Evolutionary conservation across 2,888 invertebrate genomes (phyloP).

Genomic region (Aromia moschata): DNA sequence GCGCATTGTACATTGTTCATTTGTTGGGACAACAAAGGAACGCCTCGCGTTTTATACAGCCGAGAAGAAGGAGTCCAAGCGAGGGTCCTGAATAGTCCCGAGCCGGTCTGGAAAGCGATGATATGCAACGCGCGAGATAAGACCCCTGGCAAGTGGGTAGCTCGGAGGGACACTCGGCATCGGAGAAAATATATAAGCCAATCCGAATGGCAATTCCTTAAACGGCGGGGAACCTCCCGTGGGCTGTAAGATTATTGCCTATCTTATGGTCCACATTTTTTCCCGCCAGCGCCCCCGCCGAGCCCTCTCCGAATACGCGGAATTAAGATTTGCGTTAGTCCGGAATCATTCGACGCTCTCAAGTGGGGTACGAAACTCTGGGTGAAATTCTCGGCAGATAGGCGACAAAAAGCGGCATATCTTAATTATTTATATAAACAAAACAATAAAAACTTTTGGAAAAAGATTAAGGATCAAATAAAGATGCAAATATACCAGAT

Average conservation of each 20-base stretch:
- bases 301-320: slow-evolving; percentile 13
- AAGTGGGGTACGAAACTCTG: slow-evolving; percentile 1
- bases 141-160: slow-evolving; percentile 19
- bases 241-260: slow-evolving; percentile 36
- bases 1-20: slow-evolving; percentile 4
- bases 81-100: slow-evolving; percentile 3
- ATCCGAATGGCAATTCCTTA: slow-evolving; percentile 35
- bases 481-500: no score
- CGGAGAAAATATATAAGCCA: slow-evolving; percentile 31
- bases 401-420: no score
- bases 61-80: neutral
- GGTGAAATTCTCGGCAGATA: no score
- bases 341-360: slow-evolving; percentile 5
- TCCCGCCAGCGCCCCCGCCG: neutral
- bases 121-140: slow-evolving; percentile 25
- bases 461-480: no score
- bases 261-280: slow-evolving; percentile 22
- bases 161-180: slow-evolving; percentile 24
- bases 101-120: slow-evolving; percentile 13
- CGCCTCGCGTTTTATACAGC: neutral
- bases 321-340: slow-evolving; percentile 16
- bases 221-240: slow-evolving; percentile 36
- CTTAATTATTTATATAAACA: no score
- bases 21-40: neutral
- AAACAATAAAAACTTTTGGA: no score